Evolutionary conservation across 2,888 invertebrate genomes (phyloP), one percentile per base, ranked within the genome.

Genomic region (Drosophila fulvimacula): DNA sequence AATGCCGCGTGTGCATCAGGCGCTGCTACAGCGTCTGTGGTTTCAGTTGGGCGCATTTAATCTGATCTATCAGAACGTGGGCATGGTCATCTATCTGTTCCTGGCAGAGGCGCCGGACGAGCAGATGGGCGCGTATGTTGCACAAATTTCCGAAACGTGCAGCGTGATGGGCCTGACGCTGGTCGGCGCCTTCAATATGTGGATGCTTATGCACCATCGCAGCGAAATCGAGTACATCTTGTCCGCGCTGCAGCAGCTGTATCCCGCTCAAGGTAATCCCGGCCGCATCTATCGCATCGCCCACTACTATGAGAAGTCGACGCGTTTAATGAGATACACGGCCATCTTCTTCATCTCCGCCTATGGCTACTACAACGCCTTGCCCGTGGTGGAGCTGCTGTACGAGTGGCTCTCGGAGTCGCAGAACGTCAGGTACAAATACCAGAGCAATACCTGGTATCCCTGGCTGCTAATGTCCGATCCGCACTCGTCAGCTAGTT

Each of bases 381-480:
- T 86, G 19, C 91, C 92, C 0, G 36, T 91, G 55, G 36, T 79
- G 4, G 68, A 83, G 44, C 64, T 86, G 1, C 1, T 82, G 17
- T 86, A 82, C 24, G 88, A 91, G 53, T 17, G 72, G 42, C 3
- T 63, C 4, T n/a, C 58, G 4, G 68, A 78, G 4, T 68, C 71
- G 0, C 13, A 64, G 9, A 46, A 72, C 0, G 57, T 88, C 6
- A 67, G 51, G 13, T 89, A 77, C 60, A 85, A 78, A 30, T 81
- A 73, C 27, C 91, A 91, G 65, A 90, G 90, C 44, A 84, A 86
- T 51, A 90, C 91, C 15, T 91, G 92, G 91, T 92, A 91, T 75
- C 91, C 92, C 1, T 91, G 92, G 91, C 79, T 76, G 7, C 66
- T 75, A 30, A 9, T 64, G 13, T 41, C 62, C 15, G 62, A 66